A percentile compares a stretch with the other conserved stretches of the same genome.
These are phyloP conservation scores for Sebastes vulpes DNA, from an alignment of 2,797 vertebrate genomes.

Conservation along the genomic window DNA sequence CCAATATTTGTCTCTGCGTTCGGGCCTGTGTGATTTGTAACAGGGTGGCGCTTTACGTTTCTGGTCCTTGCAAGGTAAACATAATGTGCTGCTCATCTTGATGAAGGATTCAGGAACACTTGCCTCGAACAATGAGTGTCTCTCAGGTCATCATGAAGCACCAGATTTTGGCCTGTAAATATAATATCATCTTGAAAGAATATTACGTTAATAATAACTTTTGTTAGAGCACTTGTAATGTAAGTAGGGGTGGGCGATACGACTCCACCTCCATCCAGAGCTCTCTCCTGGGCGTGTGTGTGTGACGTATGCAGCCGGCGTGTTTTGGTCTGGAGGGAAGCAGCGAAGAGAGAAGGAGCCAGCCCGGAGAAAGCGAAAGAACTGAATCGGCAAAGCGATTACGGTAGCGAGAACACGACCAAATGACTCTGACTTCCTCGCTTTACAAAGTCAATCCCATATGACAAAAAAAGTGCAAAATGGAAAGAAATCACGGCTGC, in stretches of 20 bases:
- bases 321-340: too few relatives aligned
- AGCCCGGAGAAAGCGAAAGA: too few relatives aligned
- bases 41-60: slow-evolving; percentile 20
- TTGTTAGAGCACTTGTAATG: background rate
- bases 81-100: background rate
- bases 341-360: too few relatives aligned
- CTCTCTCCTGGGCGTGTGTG: too few relatives aligned
- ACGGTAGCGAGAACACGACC: too few relatives aligned
- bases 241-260: background rate
- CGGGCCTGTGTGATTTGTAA: slow-evolving; percentile 42
- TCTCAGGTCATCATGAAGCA: slow-evolving; percentile 4
- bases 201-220: background rate
- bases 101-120: background rate
- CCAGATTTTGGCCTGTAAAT: background rate
- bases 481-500: too few relatives aligned
- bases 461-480: too few relatives aligned
- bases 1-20: slow-evolving; percentile 62
- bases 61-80: slow-evolving; percentile 13
- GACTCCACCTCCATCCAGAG: too few relatives aligned
- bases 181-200: background rate
- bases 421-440: too few relatives aligned
- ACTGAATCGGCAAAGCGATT: too few relatives aligned
- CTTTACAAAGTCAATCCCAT: too few relatives aligned
- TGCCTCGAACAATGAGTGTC: background rate
- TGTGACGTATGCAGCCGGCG: too few relatives aligned